Evolutionary conservation across 92 coral and sea anemone genomes (phyloP).

Genomic region (Muricea muricata): DNA sequence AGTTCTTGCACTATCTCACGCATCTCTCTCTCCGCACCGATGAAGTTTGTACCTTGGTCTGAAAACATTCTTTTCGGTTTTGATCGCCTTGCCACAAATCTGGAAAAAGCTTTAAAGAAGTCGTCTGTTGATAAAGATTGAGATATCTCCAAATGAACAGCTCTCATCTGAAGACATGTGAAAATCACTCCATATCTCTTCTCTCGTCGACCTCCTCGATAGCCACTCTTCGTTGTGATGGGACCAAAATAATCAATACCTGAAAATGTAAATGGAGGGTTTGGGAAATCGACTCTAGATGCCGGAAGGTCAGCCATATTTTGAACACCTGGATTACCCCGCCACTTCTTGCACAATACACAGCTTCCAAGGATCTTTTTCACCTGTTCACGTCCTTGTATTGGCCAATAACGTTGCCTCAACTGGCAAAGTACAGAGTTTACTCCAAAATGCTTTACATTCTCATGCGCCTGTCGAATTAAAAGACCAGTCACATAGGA

Average conservation of each 20-base stretch:
- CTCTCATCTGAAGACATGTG: not conserved
- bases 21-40: not conserved
- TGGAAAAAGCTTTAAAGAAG: not conserved
- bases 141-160: not conserved
- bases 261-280: not conserved
- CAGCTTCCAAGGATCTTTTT: not conserved
- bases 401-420: not conserved
- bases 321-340: not conserved
- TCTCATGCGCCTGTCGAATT: not conserved
- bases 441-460: not conserved
- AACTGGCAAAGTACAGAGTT: not conserved
- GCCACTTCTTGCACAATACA: slow-evolving; percentile 1
- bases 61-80: not conserved
- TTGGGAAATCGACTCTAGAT: not conserved
- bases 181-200: not conserved
- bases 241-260: slow-evolving; percentile 8
- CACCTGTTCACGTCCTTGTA: not conserved
- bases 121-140: not conserved
- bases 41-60: no score
- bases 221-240: not conserved
- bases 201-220: not conserved
- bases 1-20: not conserved
- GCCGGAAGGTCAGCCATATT: slow-evolving; percentile 27
- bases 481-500: not conserved
- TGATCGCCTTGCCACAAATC: not conserved